Percentiles rank a stretch among this genome's conserved stretches.
phyloP scores from a whole-genome alignment of 2,113 vertebrate species.

The Chrysochloris asiatica region DNA sequence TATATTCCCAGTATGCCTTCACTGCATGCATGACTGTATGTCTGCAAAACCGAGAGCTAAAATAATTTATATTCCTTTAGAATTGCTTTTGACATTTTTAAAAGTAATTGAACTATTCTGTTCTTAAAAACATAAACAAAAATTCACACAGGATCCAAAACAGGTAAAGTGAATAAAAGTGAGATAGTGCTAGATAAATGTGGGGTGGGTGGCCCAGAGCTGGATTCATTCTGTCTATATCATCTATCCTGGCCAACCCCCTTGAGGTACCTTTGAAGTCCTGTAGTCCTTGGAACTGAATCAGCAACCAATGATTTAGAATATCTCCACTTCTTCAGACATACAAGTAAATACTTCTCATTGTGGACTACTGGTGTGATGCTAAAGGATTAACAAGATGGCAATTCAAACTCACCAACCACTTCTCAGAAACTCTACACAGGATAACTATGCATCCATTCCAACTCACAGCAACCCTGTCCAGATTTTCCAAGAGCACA shows the following conservation, averaged over 20 bases:
- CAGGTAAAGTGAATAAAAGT: neutral
- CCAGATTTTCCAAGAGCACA: no score
- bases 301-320: neutral
- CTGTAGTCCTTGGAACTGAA: neutral
- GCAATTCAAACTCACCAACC: no score
- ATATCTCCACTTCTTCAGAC: neutral
- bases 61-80: neutral
- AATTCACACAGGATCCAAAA: neutral
- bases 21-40: neutral
- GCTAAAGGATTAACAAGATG: no score
- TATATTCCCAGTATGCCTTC: neutral
- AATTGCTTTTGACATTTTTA: neutral
- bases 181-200: neutral
- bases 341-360: neutral
- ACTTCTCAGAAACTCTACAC: no score
- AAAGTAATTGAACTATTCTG: neutral
- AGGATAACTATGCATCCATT: no score
- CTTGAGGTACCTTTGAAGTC: neutral
- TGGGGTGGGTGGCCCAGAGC: neutral
- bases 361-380: no score
- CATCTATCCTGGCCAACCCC: neutral
- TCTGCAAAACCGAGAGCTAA: neutral
- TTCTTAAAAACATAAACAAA: no score
- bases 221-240: neutral
- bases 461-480: no score